These are phyloP conservation scores for Melinopterus prodromus DNA, from an alignment of 2,888 invertebrate species.

Conservation along the genomic window DNA sequence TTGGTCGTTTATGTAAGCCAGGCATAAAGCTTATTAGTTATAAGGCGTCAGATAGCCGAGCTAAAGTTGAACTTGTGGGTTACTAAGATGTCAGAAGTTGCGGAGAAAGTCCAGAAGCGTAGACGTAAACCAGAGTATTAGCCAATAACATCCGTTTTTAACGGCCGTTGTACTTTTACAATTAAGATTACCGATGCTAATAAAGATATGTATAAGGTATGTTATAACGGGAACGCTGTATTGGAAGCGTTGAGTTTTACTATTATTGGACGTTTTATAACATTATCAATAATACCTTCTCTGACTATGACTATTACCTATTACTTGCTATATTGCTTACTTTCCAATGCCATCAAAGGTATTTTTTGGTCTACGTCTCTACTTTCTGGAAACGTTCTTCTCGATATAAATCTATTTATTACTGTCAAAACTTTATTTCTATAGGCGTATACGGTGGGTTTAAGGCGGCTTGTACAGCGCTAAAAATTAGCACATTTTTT, in stretches of 20 bases:
- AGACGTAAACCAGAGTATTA: neutral
- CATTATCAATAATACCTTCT: neutral
- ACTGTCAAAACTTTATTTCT: too few species aligned
- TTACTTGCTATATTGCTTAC: neutral
- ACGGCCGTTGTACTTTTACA: neutral
- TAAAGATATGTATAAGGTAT: neutral
- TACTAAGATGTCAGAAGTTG: neutral
- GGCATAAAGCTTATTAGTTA: neutral
- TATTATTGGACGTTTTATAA: neutral
- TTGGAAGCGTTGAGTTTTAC: neutral
- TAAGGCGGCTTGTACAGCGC: too few species aligned
- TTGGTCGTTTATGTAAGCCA: neutral
- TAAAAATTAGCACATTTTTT: too few species aligned
- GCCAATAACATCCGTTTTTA: neutral
- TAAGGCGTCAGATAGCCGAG: neutral
- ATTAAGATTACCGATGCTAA: neutral
- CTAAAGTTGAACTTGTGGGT: slow-evolving; percentile 4
- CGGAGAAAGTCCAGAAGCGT: neutral
- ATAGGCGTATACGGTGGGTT: too few species aligned
- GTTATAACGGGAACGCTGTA: neutral
- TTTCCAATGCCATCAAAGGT: neutral
- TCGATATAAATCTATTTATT: too few species aligned
- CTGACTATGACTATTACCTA: too few species aligned
- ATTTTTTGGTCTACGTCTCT: neutral
- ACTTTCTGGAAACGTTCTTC: neutral